Evolutionary conservation across 35 echinoderm and acorn worm genomes (phyloP).

Genomic region (Acanthaster planci): DNA sequence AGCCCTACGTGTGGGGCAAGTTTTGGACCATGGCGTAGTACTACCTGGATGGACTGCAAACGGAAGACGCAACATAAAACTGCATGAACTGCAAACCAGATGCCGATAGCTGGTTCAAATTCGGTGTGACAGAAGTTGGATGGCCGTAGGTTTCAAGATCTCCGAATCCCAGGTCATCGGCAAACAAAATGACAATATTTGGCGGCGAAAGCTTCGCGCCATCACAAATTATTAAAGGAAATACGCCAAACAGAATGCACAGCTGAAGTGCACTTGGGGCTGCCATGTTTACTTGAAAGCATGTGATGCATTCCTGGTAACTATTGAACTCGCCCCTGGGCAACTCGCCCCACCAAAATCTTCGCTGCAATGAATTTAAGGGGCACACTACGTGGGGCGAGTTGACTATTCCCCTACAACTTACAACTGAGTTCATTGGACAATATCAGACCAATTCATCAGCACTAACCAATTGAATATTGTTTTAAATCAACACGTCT

Average conservation of each 20-base stretch:
- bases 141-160: conserved; percentile 84
- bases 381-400: too few relatives aligned
- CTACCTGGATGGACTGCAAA: conserved; percentile 92
- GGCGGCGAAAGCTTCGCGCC: conserved; percentile 25
- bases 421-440: background rate
- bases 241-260: background rate
- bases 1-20: too few relatives aligned
- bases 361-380: too few relatives aligned
- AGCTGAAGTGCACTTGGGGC: background rate
- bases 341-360: too few relatives aligned
- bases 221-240: background rate
- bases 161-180: conserved; percentile 88
- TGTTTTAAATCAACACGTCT: background rate
- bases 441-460: background rate
- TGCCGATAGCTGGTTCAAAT: conserved; percentile 53
- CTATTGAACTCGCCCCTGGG: too few relatives aligned
- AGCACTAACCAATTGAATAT: background rate
- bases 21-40: too few relatives aligned
- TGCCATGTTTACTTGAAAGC: background rate
- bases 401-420: too few relatives aligned
- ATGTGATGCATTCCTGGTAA: too few relatives aligned
- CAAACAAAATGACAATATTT: conserved; percentile 89
- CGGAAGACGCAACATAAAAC: conserved; percentile 79
- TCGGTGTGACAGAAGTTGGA: conserved; percentile 73
- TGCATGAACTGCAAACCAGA: conserved; percentile 76